A percentile compares a stretch with the other conserved stretches of the same genome.
Evolutionary conservation across 2,797 vertebrate species (phyloP).

Genomic region (Eulemur mongoz): DNA sequence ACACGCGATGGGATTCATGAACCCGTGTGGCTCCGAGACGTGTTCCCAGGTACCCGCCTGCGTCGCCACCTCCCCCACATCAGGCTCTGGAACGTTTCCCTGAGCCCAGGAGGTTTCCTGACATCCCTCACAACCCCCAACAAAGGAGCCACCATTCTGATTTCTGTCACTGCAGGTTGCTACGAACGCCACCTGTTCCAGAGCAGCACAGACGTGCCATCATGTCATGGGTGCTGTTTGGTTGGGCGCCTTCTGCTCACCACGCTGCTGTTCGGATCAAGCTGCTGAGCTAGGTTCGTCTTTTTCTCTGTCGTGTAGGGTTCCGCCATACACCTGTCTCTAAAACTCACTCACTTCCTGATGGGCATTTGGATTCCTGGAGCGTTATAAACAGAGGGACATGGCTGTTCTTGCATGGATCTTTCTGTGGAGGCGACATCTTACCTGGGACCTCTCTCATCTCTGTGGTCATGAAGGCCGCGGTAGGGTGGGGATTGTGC

Average conservation of each 20-base stretch:
- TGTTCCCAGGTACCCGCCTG: background rate
- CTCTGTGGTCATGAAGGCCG: background rate
- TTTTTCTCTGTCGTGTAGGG: background rate
- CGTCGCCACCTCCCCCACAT: background rate
- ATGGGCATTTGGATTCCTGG: no score
- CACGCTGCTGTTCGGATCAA: background rate
- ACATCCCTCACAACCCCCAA: no score
- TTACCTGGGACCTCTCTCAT: background rate
- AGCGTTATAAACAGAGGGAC: accelerated
- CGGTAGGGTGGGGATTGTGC: accelerated
- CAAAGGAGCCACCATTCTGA: background rate
- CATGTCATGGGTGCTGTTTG: accelerated
- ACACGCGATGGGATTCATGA: accelerated
- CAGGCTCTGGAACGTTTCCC: no score
- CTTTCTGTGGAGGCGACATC: background rate
- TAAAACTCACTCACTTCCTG: background rate
- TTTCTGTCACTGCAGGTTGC: accelerated
- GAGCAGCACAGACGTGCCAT: accelerated
- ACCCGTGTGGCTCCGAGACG: accelerated
- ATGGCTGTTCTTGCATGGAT: accelerated
- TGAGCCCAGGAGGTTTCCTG: accelerated
- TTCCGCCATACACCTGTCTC: background rate
- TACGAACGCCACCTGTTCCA: no score
- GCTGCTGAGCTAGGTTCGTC: background rate
- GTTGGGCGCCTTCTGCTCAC: background rate